Evolutionary conservation across 1,140 invertebrate species (phyloP).

Genomic region (Brachionus angularis): DNA sequence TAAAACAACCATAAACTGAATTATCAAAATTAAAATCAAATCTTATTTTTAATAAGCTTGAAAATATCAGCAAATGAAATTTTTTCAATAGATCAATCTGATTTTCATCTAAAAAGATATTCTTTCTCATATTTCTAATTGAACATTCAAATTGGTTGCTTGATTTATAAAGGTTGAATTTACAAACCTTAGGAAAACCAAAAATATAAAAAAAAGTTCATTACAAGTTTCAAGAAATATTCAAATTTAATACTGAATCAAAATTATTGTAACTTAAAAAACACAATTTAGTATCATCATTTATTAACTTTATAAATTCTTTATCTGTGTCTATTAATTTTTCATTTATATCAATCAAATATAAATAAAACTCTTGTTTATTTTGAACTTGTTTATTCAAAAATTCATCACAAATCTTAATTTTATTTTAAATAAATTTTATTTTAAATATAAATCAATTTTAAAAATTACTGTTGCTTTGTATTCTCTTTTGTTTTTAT

Average conservation of each 20-base stretch:
- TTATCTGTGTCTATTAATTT: background rate
- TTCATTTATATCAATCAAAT: background rate
- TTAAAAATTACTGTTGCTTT: background rate
- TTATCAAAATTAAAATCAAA: slow-evolving; percentile 7
- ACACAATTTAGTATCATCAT: background rate
- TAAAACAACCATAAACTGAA: background rate
- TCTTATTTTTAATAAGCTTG: background rate
- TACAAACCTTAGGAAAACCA: too few relatives aligned
- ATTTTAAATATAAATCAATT: background rate
- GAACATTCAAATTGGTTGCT: background rate
- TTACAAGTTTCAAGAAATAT: too few relatives aligned
- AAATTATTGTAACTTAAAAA: slow-evolving; percentile 9
- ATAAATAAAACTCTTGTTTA: background rate
- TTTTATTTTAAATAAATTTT: background rate
- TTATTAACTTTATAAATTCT: background rate
- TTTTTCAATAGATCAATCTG: background rate
- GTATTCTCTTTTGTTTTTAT: slow-evolving; percentile 2
- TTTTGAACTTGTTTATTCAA: background rate
- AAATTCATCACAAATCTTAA: slow-evolving; percentile 7
- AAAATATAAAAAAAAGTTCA: too few relatives aligned
- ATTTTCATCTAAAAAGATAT: background rate
- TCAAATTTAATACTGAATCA: too few relatives aligned
- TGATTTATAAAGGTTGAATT: too few relatives aligned
- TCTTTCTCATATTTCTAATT: background rate
- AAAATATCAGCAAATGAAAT: background rate